Base-by-base conservation (phyloP, 2,888 invertebrate species). In the Pseudococcus viburni region DNA sequence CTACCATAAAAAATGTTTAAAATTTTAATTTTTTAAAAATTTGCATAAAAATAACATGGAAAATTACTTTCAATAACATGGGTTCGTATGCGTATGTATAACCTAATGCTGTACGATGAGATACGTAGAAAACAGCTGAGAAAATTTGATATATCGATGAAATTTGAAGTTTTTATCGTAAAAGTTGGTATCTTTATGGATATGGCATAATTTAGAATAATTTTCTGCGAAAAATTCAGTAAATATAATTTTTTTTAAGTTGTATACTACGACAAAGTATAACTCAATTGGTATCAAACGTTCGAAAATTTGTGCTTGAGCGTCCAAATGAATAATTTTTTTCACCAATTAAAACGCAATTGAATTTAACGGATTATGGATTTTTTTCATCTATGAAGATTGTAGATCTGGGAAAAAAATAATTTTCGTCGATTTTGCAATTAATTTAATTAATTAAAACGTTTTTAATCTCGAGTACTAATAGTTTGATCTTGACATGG, bases 371-470 rank as follows among this genome's bases (percentile, higher is more conserved):
- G 19, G 5, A 6, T n/a, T 59, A 8, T 19, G 5, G 5, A 19
- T 59, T 19, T 59, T 59, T 19, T n/a, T 59, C 5, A 22, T 64
- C 22, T 64, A 22, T 12, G 11, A 64, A 22, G 64, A 11, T 64
- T 64, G 22, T 11, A 19, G 22, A 64, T 11, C 19, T 0, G 0
- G 22, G 19, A 11, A 22, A 64, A 64, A 64, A 19, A 22, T 64
- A 22, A 22, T 64, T 64, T 22, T 0, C 19, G 11, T 22, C 7
- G 7, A 64, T 22, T 64, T 64, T 64, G 0, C 64, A 9, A 64
- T 64, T 9, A 22, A 64, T 64, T 64, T 64, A 22, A 22, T 64
- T 64, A 22, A 64, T 64, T 64, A 64, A 64, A 64, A 64, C 64
- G 64, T 64, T 64, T 64, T 64, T 64, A 64, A 22, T 64, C 12